These are phyloP conservation scores for Rambutsinella grinnellia DNA, from an alignment of 2,888 invertebrate genomes.

Conservation along the genomic window DNA sequence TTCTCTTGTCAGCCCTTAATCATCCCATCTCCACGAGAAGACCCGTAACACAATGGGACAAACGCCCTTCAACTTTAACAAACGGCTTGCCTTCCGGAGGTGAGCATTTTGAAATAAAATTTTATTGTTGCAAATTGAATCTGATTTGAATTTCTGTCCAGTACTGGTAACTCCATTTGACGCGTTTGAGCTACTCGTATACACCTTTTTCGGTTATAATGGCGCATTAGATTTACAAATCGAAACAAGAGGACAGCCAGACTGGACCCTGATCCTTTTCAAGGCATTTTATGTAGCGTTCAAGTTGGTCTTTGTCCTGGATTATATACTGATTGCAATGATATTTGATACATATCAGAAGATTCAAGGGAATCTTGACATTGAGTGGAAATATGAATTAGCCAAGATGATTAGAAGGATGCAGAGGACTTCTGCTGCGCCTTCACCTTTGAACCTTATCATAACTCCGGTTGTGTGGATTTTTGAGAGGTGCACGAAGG, in stretches of 20 bases:
- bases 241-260: conserved; percentile 59
- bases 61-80: conserved; percentile 62
- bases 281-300: conserved; percentile 96
- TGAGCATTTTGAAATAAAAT: no score
- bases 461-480: conserved; percentile 93
- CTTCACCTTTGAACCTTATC: conserved; percentile 96
- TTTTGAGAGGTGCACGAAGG: conserved; percentile 80
- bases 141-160: no score
- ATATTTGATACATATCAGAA: conserved; percentile 99
- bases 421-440: conserved; percentile 97
- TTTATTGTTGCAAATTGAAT: conserved; percentile 69
- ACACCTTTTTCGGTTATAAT: conserved; percentile 97
- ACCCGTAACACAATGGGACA: conserved; percentile 27
- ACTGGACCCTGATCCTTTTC: conserved; percentile 89
- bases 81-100: conserved; percentile 67
- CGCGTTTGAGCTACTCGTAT: conserved; percentile 97
- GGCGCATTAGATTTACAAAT: conserved; percentile 87
- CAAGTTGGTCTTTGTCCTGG: conserved; percentile 97
- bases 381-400: conserved; percentile 99
- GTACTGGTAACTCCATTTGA: conserved; percentile 91
- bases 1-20: conserved; percentile 96
- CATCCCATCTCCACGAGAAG: conserved; percentile 75
- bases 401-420: conserved; percentile 98
- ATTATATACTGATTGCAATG: conserved; percentile 99
- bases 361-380: conserved; percentile 99